Base-by-base conservation (phyloP, 2,888 invertebrate species). In the Brachypalpus laphriformis region DNA sequence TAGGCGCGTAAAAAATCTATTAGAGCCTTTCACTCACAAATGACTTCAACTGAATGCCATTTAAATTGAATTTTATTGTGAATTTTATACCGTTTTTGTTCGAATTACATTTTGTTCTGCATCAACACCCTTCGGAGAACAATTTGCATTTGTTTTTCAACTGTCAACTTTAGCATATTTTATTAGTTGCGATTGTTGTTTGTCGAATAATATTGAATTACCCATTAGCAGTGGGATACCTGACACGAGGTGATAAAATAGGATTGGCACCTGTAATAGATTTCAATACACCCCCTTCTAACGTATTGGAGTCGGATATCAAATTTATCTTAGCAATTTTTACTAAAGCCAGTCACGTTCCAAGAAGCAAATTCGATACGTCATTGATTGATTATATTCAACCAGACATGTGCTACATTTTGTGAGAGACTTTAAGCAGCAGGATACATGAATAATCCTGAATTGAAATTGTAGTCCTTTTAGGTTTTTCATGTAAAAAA, bases 331-430 rank as follows among this genome's bases (percentile, higher is more conserved):
- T 31, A 1, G 34, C 22, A 22, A 65, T 22, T 49, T 56, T 66
- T 66, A 8, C 5, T 47, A 16, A 75, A 75, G 9, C 45, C 37
- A 47, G 65, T 66, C 75, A 66, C 75, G 65, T 66, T 45, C 20
- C 11, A 14, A 8, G 34, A 45, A 34, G 56, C 54, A 74, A 74
- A 74, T 25, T 56, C 56, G 22, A 74, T 74, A 63, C 74, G 74
- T 45, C 65, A 56, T 56, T 74, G 65, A 74, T 74, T 74, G 74
- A 65, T 65, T 74, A 42, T 51, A 56, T 74, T 54, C 54, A 45
- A 56, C 20, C 56, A 74, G 47, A 34, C 56, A 54, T 56, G 42
- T 42, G 25, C 25, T 31, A 28, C 16, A 28, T 16, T 25, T 7
- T 18, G 47, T 22, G 20, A 7, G 28, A 14, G 25, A 40, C 51